Evolutionary conservation across 2,797 vertebrate genomes (phyloP).

Genomic region (Varecia variegata): DNA sequence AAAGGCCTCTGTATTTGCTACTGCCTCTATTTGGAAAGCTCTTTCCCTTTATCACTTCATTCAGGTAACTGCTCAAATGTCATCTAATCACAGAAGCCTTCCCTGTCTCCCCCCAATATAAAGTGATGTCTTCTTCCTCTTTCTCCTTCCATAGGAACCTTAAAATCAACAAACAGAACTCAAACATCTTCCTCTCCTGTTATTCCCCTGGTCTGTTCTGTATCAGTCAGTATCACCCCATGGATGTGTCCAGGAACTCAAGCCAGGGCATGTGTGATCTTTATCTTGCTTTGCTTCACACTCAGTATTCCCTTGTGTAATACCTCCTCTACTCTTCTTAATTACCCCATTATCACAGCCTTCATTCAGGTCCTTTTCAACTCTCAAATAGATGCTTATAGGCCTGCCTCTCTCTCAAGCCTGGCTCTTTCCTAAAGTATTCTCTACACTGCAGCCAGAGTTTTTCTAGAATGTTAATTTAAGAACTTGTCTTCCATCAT

Average conservation of each 20-base stretch:
- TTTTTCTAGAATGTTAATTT: slow-evolving; percentile 35
- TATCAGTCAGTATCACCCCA: neutral
- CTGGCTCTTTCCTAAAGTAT: neutral
- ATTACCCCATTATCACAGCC: neutral
- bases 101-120: neutral
- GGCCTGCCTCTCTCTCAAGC: neutral
- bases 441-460: neutral
- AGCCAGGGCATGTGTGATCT: neutral
- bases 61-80: neutral
- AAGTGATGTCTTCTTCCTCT: neutral
- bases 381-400: neutral
- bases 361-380: neutral
- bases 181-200: neutral
- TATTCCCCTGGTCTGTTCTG: neutral
- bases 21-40: neutral
- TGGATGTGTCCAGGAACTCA: neutral
- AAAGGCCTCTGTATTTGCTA: neutral
- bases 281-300: neutral
- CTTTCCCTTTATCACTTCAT: slow-evolving; percentile 28
- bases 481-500: slow-evolving; percentile 3
- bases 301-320: neutral
- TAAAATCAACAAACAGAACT: slow-evolving; percentile 35
- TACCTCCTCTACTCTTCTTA: neutral
- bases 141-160: neutral
- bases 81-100: slow-evolving; percentile 14